Evolutionary conservation across 1,140 invertebrate species (phyloP).

Genomic region (Uloborus diversus): DNA sequence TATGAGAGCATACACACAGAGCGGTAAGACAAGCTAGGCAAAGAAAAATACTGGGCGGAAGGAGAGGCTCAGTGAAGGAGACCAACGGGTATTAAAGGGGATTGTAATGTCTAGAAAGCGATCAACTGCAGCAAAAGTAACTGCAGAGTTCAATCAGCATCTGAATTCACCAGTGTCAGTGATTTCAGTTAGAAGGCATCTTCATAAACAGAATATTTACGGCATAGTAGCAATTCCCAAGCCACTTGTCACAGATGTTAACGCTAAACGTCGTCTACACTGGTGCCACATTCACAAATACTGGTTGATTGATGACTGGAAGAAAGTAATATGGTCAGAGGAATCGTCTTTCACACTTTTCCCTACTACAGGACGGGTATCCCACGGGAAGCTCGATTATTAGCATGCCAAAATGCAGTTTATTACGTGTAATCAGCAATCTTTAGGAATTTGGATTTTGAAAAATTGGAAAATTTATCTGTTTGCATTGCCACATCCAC

Average conservation of each 20-base stretch:
- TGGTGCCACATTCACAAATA: background rate
- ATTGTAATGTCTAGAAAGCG: background rate
- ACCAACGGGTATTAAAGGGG: background rate
- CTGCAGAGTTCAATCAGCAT: background rate
- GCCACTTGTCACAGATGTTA: background rate
- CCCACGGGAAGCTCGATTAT: no score
- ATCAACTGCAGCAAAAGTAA: background rate
- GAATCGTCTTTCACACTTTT: background rate
- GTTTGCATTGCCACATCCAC: no score
- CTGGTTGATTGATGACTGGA: background rate
- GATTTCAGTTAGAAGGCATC: background rate
- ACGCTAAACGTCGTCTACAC: background rate
- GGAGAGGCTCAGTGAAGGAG: background rate
- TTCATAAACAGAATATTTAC: conserved; percentile 5
- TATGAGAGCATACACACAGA: background rate
- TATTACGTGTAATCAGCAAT: no score
- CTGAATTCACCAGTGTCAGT: background rate
- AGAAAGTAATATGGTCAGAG: background rate
- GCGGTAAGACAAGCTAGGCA: background rate
- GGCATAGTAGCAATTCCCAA: background rate
- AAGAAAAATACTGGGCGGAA: background rate
- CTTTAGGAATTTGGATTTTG: no score
- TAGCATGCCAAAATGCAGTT: no score
- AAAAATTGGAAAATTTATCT: no score
- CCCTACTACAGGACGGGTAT: background rate